phyloP scores from a whole-genome alignment of 2,797 vertebrate genomes.

The Simalia tracyae region DNA sequence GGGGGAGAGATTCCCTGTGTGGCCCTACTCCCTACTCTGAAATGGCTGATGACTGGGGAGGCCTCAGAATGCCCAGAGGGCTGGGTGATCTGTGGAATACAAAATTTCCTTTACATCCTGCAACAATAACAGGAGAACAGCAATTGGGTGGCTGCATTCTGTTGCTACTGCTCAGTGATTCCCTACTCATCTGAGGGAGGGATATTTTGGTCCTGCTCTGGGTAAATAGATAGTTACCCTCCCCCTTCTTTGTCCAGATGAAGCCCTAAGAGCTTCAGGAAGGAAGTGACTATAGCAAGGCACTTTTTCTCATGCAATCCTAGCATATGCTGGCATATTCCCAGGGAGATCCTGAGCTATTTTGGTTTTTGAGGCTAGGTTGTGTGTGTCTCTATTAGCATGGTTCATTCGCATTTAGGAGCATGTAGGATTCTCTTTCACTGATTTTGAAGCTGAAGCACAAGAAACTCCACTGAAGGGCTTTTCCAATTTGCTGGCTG shows the following conservation, averaged over 20 bases:
- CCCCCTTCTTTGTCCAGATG: background rate
- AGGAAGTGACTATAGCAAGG: background rate
- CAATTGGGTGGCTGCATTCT: background rate
- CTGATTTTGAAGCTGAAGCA: background rate
- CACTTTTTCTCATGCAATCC: background rate
- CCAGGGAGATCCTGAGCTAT: background rate
- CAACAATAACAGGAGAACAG: background rate
- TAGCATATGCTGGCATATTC: background rate
- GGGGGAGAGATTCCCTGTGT: background rate
- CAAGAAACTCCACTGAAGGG: background rate
- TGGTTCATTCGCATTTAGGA: background rate
- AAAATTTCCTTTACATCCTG: background rate
- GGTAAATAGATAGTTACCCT: background rate
- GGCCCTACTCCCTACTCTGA: background rate
- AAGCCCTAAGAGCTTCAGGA: background rate
- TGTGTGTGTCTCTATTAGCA: background rate
- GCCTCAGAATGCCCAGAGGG: background rate
- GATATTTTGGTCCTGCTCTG: background rate
- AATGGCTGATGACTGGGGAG: background rate
- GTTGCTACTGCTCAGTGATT: background rate
- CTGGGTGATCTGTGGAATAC: background rate
- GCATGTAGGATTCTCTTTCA: background rate
- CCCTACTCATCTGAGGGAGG: background rate
- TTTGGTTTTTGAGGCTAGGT: background rate
- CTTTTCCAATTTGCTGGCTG: background rate